Evolutionary conservation across 2,888 invertebrate species (phyloP).

Genomic region (Cecidostiba fungosa): DNA sequence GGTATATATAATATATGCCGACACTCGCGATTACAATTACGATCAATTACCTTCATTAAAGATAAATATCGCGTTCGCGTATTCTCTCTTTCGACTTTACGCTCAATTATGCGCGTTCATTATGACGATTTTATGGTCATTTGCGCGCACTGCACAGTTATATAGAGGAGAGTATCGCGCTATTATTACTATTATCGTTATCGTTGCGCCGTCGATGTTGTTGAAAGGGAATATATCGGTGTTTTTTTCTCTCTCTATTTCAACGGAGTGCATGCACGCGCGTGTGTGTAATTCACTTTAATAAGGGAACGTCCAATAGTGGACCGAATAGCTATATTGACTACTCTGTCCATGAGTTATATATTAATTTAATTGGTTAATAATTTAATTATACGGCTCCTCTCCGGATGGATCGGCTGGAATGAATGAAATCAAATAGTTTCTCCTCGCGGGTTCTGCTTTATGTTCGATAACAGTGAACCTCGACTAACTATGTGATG

Average conservation of each 20-base stretch:
- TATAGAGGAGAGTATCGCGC: not conserved
- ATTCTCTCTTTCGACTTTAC: conserved; percentile 35
- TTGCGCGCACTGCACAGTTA: conserved; percentile 11
- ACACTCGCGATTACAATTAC: conserved; percentile 37
- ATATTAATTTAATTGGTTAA: conserved; percentile 28
- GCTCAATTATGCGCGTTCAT: conserved; percentile 50
- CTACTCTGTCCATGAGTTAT: not conserved
- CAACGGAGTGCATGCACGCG: not conserved
- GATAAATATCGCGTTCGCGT: conserved; percentile 39
- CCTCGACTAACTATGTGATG: too few relatives aligned
- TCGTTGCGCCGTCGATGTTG: not conserved
- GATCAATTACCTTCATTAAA: conserved; percentile 51
- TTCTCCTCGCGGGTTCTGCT: not conserved
- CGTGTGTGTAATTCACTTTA: conserved; percentile 6
- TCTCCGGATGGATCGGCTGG: not conserved
- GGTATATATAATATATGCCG: not conserved
- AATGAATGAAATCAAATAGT: not conserved
- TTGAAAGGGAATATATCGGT: conserved; percentile 20
- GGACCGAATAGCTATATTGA: not conserved
- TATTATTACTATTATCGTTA: conserved; percentile 35
- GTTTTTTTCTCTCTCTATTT: conserved; percentile 16
- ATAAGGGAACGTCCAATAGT: not conserved
- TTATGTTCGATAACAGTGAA: too few relatives aligned
- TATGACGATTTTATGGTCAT: conserved; percentile 50
- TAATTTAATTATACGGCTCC: conserved; percentile 20